A percentile compares a stretch with the other conserved stretches of the same genome.
These are phyloP conservation scores for Pachycephala philippinensis DNA, from an alignment of 2,113 vertebrate genomes.

Conservation along the genomic window DNA sequence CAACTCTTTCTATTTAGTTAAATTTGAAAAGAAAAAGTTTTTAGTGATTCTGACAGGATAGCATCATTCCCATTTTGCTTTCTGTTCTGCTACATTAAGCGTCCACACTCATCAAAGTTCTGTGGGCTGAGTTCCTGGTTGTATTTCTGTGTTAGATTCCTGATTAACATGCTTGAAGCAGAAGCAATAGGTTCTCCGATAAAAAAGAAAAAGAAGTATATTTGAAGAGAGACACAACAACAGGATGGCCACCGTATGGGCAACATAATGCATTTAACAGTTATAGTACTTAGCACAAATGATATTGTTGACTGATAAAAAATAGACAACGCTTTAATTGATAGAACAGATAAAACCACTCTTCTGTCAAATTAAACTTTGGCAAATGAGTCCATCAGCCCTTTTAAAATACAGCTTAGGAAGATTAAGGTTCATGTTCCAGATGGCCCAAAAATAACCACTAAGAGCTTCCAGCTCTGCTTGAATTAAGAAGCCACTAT, in stretches of 20 bases:
- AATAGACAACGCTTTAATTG: background rate
- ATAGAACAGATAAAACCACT: constrained; percentile 10
- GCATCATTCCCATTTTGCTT: background rate
- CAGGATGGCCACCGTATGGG: background rate
- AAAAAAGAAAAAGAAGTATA: background rate
- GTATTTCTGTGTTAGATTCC: constrained; percentile 4
- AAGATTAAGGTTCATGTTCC: constrained; percentile 25
- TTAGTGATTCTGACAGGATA: background rate
- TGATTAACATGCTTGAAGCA: constrained; percentile 14
- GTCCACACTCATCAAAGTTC: constrained; percentile 10
- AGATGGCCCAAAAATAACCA: constrained; percentile 8
- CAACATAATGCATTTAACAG: constrained; percentile 22
- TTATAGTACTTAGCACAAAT: constrained; percentile 8
- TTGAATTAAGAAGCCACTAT: constrained; percentile 2
- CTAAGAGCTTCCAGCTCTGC: background rate
- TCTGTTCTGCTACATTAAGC: background rate
- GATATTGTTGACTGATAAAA: constrained; percentile 1
- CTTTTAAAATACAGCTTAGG: background rate
- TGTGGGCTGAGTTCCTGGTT: constrained; percentile 1
- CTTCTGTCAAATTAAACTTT: constrained; percentile 40
- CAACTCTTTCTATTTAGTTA: background rate
- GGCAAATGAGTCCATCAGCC: constrained; percentile 5
- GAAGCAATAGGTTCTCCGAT: constrained; percentile 5
- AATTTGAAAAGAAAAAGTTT: background rate
- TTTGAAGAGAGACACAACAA: constrained; percentile 24